Evolutionary conservation across 2,888 invertebrate genomes (phyloP), one percentile per base, ranked within the genome.

Genomic region (Sarcophaga rosellei): DNA sequence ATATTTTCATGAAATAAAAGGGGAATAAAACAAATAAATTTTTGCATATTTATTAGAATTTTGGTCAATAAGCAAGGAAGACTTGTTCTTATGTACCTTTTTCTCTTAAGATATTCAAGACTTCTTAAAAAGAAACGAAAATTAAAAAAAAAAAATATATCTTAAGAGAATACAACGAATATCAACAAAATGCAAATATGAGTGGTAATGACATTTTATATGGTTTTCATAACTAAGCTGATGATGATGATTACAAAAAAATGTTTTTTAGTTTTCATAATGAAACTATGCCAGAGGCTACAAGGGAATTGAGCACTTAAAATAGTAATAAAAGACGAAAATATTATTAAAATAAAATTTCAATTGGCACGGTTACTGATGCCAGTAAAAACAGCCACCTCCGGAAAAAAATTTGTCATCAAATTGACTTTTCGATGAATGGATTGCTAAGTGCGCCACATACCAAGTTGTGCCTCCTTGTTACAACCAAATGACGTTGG

Each of bases 141-240:
- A 35, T 2, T 11, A 21, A 23, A 45, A 45, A 45, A 35, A 63
- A 70, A 6, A 44, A 69, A 65, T 35, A 17, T 6, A 45, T 59
- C 10, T 57, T 8, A 11, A 21, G 45, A 63, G 8, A 35, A 35
- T 35, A 35, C 35, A 35, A 35, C 6, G 35, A 79, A 72, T 79
- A 72, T 79, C 63, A 63, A 72, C 65, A 23, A 70, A 70, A 70
- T 79, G 62, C 78, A 79, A 79, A 79, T 63, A 79, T 70, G 25
- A 79, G 53, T 65, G 57, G 70, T 62, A 72, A 57, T 79, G 70
- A 70, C 70, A 72, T 63, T 70, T 70, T 70, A 61, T 78, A 57
- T 63, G 69, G 69, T 25, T 69, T 35, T 11, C 11, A 63, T 53
- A 61, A 70, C 12, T 15, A 69, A 70, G 70, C 62, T 62, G 12